These are phyloP conservation scores for Caradrina kadenii DNA, from an alignment of 2,888 invertebrate species.

Conservation along the genomic window DNA sequence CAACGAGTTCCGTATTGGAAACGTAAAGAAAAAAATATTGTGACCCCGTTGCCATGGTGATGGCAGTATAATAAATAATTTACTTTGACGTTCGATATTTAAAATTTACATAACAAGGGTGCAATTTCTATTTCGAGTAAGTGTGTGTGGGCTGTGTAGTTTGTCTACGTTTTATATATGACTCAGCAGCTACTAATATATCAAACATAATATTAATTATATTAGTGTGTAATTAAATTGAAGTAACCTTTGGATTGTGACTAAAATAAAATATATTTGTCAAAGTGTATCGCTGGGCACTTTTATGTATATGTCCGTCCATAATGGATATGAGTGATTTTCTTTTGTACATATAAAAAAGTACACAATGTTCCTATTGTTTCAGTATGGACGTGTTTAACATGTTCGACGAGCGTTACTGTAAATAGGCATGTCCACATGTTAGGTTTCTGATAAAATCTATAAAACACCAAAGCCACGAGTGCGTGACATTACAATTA, in stretches of 20 bases:
- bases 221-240: slow-evolving; percentile 21
- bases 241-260: slow-evolving; percentile 11
- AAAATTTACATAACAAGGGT: neutral
- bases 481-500: slow-evolving; percentile 22
- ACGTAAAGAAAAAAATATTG: slow-evolving; percentile 57
- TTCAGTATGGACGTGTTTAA: neutral
- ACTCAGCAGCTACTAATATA: slow-evolving; percentile 1
- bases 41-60: slow-evolving; percentile 40
- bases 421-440: neutral
- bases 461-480: neutral
- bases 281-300: too few relatives aligned
- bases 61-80: slow-evolving; percentile 10
- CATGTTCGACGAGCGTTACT: neutral
- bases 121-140: slow-evolving; percentile 10
- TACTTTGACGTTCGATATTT: slow-evolving; percentile 7
- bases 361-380: neutral
- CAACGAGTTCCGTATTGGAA: slow-evolving; percentile 73
- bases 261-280: slow-evolving; percentile 3
- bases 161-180: slow-evolving; percentile 18
- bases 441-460: slow-evolving; percentile 10
- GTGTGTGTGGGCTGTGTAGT: neutral
- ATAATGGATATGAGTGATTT: too few relatives aligned
- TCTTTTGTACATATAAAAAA: neutral
- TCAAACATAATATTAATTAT: neutral
- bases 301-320: too few relatives aligned